Evolutionary conservation across 23 tunicate genomes (phyloP), one percentile per base, ranked within the genome.

Genomic region (Trididemnum miniatum): DNA sequence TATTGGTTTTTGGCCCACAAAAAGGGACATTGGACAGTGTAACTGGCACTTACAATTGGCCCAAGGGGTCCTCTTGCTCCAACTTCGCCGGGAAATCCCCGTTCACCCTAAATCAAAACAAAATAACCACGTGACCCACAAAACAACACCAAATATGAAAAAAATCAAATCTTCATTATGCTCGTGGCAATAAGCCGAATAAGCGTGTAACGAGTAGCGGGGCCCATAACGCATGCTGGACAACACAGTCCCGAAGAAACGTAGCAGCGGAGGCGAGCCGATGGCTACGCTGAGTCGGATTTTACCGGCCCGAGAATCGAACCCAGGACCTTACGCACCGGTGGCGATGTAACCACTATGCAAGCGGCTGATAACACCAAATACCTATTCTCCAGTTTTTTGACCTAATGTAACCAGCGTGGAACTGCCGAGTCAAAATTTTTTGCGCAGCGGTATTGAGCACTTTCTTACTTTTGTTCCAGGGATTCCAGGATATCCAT

Each of bases 21-120:
- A n/a, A n/a, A n/a, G n/a, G n/a, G n/a, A n/a, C n/a, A n/a, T n/a
- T n/a, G n/a, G n/a, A n/a, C n/a, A n/a, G n/a, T n/a, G n/a, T n/a
- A n/a, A n/a, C n/a, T n/a, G n/a, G n/a, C n/a, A 62, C 69, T 62
- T 62, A 62, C 69, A 62, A 62, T 62, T 62, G 69, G 69, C 23
- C 69, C 69, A 4, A 18, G 69, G 24, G 69, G 28, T 23, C 69
- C 69, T 62, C 69, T 62, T 62, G 69, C 69, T 62, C 69, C 69
- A 62, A 23, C 28, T 20, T 23, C 69, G 20, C 69, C 69, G 27
- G 69, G 69, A 20, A 4, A 4, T 24, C 69, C 69, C 12, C 15
- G 57, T 18, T 9, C 18, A 18, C 57, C 57, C 57, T 49, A 18
- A 49, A 49, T 18, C 12, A 49, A 49, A 49, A 9, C 15, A 49